phyloP scores from a whole-genome alignment of 1,140 invertebrate genomes.

The Drosophila chauvacae region DNA sequence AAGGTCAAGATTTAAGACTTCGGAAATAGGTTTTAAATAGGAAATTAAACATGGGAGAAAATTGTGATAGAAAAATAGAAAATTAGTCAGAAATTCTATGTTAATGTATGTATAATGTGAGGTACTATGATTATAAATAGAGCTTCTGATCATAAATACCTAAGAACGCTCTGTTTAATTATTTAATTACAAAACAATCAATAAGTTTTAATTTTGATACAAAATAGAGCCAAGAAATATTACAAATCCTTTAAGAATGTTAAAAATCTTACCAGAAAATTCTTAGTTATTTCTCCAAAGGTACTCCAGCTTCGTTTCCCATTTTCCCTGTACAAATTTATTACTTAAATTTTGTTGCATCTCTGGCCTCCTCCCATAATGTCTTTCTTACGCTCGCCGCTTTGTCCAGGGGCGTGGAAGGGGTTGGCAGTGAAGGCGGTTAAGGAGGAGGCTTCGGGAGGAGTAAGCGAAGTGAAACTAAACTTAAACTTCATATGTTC shows the following conservation, averaged over 20 bases:
- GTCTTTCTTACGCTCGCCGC: constrained; percentile 45
- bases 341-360: constrained; percentile 50
- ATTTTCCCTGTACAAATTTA: constrained; percentile 17
- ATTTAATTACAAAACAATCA: too few species aligned
- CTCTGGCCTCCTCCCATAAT: constrained; percentile 33
- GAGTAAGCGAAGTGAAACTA: constrained; percentile 47
- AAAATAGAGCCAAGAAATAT: neutral
- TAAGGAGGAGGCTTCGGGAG: neutral
- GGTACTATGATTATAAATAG: neutral
- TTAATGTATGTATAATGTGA: too few species aligned
- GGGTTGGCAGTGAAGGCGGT: neutral
- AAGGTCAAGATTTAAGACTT: neutral
- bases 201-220: too few species aligned
- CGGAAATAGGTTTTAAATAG: neutral
- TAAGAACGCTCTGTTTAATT: neutral
- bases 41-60: neutral
- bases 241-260: too few species aligned
- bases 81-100: too few species aligned
- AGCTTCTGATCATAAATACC: neutral
- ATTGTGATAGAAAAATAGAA: too few species aligned
- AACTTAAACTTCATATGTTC: constrained; percentile 59
- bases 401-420: constrained; percentile 9
- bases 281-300: neutral
- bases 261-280: neutral
- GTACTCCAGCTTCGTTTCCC: constrained; percentile 7